phyloP scores from a whole-genome alignment of 2,113 vertebrate genomes.

The Mystacornis crossleyi region DNA sequence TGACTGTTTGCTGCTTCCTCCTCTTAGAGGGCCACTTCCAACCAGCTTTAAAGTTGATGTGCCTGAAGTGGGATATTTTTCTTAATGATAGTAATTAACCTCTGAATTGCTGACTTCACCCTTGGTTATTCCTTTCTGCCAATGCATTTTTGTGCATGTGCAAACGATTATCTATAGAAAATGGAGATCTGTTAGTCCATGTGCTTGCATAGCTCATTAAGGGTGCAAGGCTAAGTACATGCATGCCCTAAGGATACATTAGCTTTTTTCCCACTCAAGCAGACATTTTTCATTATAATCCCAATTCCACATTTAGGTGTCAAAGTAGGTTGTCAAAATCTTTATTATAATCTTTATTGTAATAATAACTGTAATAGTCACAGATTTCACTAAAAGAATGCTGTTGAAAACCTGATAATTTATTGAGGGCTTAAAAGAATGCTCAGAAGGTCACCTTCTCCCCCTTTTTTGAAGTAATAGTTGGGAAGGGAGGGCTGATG shows the following conservation, averaged over 20 bases:
- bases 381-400: neutral
- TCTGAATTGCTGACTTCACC: neutral
- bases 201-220: neutral
- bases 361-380: neutral
- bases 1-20: neutral
- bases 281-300: neutral
- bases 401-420: neutral
- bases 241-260: neutral
- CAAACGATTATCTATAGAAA: neutral
- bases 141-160: neutral
- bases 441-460: neutral
- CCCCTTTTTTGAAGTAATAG: neutral
- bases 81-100: slow-evolving; percentile 11
- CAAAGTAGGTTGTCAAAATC: neutral
- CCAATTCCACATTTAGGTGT: neutral
- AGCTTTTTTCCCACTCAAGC: neutral
- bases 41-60: neutral
- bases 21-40: slow-evolving; percentile 9
- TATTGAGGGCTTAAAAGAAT: neutral
- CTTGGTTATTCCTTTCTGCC: neutral
- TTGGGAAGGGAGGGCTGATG: neutral
- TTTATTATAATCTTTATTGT: neutral
- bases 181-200: neutral
- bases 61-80: neutral
- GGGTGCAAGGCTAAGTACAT: neutral